A percentile compares a stretch with the other conserved stretches of the same genome.
Conservation (phyloP, 2,113 vertebrate species). For the Prionailurus viverrinus region DNA sequence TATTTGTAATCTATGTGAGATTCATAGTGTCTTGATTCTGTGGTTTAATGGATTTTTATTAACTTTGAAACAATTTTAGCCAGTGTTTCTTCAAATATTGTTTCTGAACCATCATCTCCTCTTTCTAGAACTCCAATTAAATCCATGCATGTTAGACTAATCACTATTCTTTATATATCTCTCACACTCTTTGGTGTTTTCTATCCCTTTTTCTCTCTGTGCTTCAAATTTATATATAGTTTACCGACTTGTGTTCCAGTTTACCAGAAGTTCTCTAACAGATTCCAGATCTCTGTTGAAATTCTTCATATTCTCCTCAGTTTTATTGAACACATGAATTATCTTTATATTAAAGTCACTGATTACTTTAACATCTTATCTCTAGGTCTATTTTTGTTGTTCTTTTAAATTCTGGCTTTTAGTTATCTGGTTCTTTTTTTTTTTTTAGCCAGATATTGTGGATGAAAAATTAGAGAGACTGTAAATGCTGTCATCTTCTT, state of each 20-base stretch:
- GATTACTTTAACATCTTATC: background rate
- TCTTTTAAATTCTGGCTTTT: background rate
- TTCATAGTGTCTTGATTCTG: background rate
- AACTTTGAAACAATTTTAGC: background rate
- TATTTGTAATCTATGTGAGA: background rate
- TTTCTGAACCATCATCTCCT: background rate
- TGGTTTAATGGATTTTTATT: background rate
- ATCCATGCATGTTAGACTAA: background rate
- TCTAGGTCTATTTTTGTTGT: background rate
- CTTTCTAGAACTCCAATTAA: background rate
- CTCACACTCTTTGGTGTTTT: background rate
- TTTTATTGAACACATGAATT: background rate
- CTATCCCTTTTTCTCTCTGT: background rate
- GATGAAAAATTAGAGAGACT: background rate
- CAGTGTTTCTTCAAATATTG: background rate
- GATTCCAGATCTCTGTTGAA: background rate
- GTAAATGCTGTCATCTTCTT: background rate
- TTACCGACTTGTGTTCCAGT: background rate
- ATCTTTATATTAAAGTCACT: background rate
- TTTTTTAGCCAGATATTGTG: background rate
- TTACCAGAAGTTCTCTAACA: slow-evolving; percentile 1
- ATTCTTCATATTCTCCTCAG: background rate
- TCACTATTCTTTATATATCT: background rate
- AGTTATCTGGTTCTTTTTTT: background rate
- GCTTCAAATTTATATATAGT: background rate